Conservation (phyloP, 1,140 invertebrate species). For the Macrotrachela quadricornifera region DNA sequence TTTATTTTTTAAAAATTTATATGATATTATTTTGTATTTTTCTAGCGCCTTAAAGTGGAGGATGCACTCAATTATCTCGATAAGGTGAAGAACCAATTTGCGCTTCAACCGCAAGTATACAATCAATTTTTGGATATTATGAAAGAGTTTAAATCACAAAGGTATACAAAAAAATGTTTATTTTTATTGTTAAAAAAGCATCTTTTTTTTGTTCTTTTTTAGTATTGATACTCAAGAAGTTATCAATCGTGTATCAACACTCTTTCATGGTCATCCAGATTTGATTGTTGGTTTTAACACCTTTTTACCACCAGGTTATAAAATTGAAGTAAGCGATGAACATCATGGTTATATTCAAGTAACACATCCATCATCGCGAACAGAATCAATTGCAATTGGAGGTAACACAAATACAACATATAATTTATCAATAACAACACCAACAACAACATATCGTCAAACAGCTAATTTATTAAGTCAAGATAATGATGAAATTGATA, state of each 20-base stretch:
- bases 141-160: constrained; percentile 98
- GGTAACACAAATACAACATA: no score
- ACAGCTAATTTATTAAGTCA: no score
- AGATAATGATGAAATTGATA: no score
- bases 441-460: no score
- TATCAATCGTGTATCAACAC: constrained; percentile 75
- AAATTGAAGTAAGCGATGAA: constrained; percentile 48
- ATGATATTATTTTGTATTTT: no score
- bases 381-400: no score
- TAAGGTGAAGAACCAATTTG: constrained; percentile 94
- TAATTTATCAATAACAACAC: no score
- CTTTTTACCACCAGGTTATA: constrained; percentile 91
- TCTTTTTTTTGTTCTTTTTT: no score
- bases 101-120: constrained; percentile 88
- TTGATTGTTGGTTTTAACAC: constrained; percentile 98
- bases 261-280: constrained; percentile 90
- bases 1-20: no score
- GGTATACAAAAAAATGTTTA: constrained; percentile 16
- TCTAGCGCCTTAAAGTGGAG: constrained; percentile 50
- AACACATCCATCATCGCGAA: no score
- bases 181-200: no score
- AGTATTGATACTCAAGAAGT: constrained; percentile 90
- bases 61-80: constrained; percentile 94
- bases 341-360: no score
- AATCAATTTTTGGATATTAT: constrained; percentile 99